These are phyloP conservation scores for Hemicentrotus pulcherrimus DNA, from an alignment of 35 echinoderm and acorn worm species.

Conservation along the genomic window DNA sequence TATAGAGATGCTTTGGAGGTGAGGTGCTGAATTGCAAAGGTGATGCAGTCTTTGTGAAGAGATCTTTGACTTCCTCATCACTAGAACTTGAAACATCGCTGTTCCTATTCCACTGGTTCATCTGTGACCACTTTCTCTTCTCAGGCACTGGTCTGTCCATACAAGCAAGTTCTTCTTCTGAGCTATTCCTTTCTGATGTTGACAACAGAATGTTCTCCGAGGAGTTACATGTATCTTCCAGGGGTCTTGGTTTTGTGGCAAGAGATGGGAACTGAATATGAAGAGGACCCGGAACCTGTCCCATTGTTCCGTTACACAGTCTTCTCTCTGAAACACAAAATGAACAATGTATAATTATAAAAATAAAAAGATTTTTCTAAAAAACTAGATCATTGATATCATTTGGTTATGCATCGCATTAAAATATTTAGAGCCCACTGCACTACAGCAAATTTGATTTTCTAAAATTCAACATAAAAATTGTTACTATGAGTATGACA, in stretches of 20 bases:
- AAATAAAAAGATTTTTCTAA: too few relatives aligned
- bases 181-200: conserved; percentile 81
- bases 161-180: conserved; percentile 79
- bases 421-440: too few relatives aligned
- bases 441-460: too few relatives aligned
- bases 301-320: conserved; percentile 73
- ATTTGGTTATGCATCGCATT: too few relatives aligned
- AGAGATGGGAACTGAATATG: conserved; percentile 35
- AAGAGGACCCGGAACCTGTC: conserved; percentile 31
- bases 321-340: conserved; percentile 71
- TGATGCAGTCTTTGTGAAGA: conserved; percentile 64
- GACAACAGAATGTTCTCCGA: conserved; percentile 77
- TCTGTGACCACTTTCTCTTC: conserved; percentile 87
- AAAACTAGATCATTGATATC: too few relatives aligned
- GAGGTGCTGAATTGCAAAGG: conserved; percentile 83
- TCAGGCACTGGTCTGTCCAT: conserved; percentile 79
- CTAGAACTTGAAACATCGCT: conserved; percentile 70
- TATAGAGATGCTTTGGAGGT: conserved; percentile 81
- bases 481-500: too few relatives aligned
- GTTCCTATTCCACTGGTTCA: conserved; percentile 63
- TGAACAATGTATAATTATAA: too few relatives aligned
- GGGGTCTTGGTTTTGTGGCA: conserved; percentile 70
- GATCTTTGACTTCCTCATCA: conserved; percentile 89
- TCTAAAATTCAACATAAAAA: too few relatives aligned
- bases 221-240: conserved; percentile 73